Base-by-base conservation (phyloP, 2,113 vertebrate genomes). In the Plotosus lineatus region DNA sequence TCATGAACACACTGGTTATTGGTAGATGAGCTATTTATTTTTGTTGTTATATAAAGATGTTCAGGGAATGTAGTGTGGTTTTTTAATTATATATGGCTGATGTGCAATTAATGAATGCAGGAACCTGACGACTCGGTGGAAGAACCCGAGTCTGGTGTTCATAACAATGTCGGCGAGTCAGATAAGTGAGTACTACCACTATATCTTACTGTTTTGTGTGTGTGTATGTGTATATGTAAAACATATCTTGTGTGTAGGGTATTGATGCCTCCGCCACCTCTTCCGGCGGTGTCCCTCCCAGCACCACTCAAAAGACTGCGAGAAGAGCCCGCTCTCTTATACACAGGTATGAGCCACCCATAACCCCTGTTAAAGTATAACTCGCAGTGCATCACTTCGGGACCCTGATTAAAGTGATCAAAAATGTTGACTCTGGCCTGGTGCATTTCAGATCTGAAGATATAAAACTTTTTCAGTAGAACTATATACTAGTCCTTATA, bases 261-360 rank as follows among this genome's bases (percentile, higher is more conserved):
- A 28, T 81, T 94, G 83, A 94, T 94, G 93, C 93, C 93, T 2
- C 93, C 93, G 0, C 93, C 92, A 0, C 84, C 88, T 11, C 5
- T 12, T 19, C 83, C 82, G 33, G 83, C 86, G 8, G 77, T 82
- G 71, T 79, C 63, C n/a, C 81, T 78, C 19, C 84, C 88, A 1
- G 55, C 86, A 38, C 17, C 74, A 0, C 90, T 89, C 23, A 94
- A 94, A 87, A 90, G 93, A 82, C 87, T 19, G 0, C 87, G 88
- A 80, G 89, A 92, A 23, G 71, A 65, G n/a, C 61, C 79, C 31
- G 42, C 61, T 60, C 28, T 42, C 23, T 21, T 56, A 48, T 66
- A 74, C 51, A 53, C 78, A 63, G 80, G 74, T 66, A 80, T 77
- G 60, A 50, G 1, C 6, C 51, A 5, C 40, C 36, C 23, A 28